Percentiles rank a stretch among this genome's conserved stretches.
phyloP scores from a whole-genome alignment of 2,888 invertebrate genomes.

The Frankliniella intonsa region DNA sequence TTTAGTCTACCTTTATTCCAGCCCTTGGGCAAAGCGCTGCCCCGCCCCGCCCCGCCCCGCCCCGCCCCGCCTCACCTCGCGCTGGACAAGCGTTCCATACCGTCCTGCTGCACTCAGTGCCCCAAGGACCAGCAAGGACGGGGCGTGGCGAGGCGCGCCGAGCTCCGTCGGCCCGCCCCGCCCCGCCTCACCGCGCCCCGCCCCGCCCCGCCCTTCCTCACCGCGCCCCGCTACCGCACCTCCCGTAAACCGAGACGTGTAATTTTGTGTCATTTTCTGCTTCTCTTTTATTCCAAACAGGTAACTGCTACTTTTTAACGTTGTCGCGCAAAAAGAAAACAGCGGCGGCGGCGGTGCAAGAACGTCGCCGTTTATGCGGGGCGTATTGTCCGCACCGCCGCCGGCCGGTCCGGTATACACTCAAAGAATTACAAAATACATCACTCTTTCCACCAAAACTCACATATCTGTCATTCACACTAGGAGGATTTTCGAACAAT shows the following conservation, averaged over 20 bases:
- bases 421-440: background rate
- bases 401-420: no score
- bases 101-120: background rate
- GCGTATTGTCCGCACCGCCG: no score
- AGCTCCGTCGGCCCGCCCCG: background rate
- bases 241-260: constrained; percentile 26
- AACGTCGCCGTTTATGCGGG: no score
- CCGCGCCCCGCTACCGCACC: background rate
- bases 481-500: no score
- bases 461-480: no score
- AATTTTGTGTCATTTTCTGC: constrained; percentile 27
- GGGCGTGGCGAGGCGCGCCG: background rate
- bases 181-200: background rate
- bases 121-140: no score
- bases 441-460: background rate
- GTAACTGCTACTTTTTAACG: constrained; percentile 26
- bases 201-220: background rate
- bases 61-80: background rate
- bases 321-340: constrained; percentile 24
- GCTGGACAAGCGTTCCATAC: background rate
- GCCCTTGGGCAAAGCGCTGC: no score
- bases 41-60: background rate
- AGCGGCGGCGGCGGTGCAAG: background rate
- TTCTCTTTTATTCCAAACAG: constrained; percentile 25
- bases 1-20: no score